Base-by-base conservation (phyloP, 2,797 vertebrate genomes). In the Threskiornis aethiopicus region DNA sequence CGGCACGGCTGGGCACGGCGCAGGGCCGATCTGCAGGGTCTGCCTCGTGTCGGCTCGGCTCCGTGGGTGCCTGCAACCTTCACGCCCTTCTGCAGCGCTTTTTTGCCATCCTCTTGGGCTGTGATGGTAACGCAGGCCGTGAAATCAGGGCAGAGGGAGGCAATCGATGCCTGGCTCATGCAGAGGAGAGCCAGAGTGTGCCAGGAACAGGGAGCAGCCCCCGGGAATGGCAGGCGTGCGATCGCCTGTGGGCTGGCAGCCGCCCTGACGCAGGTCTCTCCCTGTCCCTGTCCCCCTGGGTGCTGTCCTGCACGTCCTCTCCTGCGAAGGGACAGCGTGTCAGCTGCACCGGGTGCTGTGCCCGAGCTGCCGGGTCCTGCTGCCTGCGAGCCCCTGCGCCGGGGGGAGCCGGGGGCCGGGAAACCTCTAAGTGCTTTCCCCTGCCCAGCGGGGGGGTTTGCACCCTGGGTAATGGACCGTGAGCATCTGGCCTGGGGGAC, bases 91-190 rank as follows among this genome's bases (percentile, higher is more conserved):
- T 7, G 61, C 52, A 5, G 57, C 0, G 6, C 14, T 24, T 8
- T 13, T 51, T 35, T 16, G 44, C 6, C 19, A 0, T 51, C 55
- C 51, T 44, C 21, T 19, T 2, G 19, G 31, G 52, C 71, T 8
- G 83, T 13, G 58, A 26, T 4, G 3, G 46, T 4, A 57, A 18
- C 84, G 10, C n/a, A 2, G 71, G n/a, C 21, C 26, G 0, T 6
- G n/a, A 12, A 33, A 11, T 11, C 2, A 3, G 62, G 75, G 64
- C 62, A 24, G 64, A 18, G 67, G 31, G 62, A 47, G 31, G 80
- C 9, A 10, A 73, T 5, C 0, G 1, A 55, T 58, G 13, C 2
- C 2, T 5, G 31, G 22, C 49, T 80, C 1, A 0, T 29, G 89
- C 21, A 5, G 77, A 19, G 69, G 16, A 29, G 52, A 77, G 54